These are phyloP conservation scores for Uloborus plumipes DNA, from an alignment of 2,888 invertebrate species.

Conservation along the genomic window DNA sequence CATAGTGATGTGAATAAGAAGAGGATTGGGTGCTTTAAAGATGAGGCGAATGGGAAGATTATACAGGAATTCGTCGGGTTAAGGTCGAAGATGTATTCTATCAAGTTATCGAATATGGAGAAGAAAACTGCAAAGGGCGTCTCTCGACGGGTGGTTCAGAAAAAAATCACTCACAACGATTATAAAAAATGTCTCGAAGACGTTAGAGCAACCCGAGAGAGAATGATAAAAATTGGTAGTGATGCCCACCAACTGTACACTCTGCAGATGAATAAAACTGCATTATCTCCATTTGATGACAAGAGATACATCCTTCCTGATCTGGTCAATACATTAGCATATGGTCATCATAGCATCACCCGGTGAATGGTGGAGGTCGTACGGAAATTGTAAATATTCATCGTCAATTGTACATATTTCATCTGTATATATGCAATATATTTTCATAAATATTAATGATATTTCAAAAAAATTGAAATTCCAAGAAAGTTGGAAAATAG, in stretches of 20 bases:
- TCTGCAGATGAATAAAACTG: not conserved
- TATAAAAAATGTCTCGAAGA: not conserved
- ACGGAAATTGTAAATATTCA: no score
- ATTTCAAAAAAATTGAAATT: no score
- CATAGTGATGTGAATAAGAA: not conserved
- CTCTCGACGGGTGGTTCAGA: not conserved
- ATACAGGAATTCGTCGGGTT: constrained; percentile 8
- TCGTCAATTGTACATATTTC: no score
- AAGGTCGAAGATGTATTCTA: constrained; percentile 5
- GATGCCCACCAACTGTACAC: not conserved
- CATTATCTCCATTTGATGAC: constrained; percentile 1
- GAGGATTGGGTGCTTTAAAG: constrained; percentile 7
- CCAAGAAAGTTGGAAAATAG: no score
- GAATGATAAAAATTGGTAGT: not conserved
- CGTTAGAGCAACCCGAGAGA: not conserved
- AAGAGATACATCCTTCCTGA: constrained; percentile 1
- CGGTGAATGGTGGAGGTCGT: no score
- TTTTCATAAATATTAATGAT: no score
- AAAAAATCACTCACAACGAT: not conserved
- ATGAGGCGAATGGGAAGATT: not conserved
- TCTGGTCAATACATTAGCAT: not conserved
- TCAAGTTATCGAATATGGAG: not conserved
- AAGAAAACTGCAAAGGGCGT: constrained; percentile 24
- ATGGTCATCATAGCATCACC: constrained; percentile 18
- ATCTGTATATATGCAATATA: no score